Base-by-base conservation (phyloP, 2,797 vertebrate genomes). In the Sebastes trivittatus region DNA sequence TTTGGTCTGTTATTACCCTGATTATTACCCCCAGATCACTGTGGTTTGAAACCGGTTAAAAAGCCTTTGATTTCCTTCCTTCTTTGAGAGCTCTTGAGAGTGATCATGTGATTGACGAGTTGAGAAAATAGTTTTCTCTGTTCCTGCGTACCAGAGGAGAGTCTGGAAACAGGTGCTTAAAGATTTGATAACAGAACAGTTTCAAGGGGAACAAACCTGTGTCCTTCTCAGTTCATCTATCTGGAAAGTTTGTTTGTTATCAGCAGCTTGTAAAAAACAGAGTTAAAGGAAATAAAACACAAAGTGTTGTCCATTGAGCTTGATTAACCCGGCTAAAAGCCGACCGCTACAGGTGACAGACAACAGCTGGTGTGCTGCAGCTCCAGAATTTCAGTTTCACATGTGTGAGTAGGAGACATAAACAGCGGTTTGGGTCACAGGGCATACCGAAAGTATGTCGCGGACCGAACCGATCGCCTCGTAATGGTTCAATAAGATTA, bases 1-100 rank as follows among this genome's bases (percentile, higher is more conserved):
- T 72, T 69, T 60, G 30, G 9, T 59, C 73, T 83, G 76, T 85
- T 61, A 70, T 74, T 73, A 64, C 7, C 60, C 20, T 68, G 29
- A 82, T 83, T 79, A 68, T 27, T 77, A 59, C 11, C 3, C 10
- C 3, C 32, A 25, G 4, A 58, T 76, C 42, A 5, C 58, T 46
- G 67, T 14, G 80, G 14, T 29, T 9, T n/a, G 56, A 56, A 34
- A 32, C 62, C 36, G 14, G 23, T 29, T 59, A 23, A 22, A 55
- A 14, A 5, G 10, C 42, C 29, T 72, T 30, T 27, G 22, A 58
- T 29, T 29, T 56, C 29, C 11, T 60, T 23, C 1, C 11, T 25
- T 11, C 42, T 25, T 1, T 29, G 22, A 56, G 58, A 27, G 13
- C 42, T 56, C 25, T 29, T n/a, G 7, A 55, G 16, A 46, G 11